Percentiles rank a stretch among this genome's conserved stretches.
Evolutionary conservation across 2,888 invertebrate species (phyloP).

Genomic region (Chironomus riparius): DNA sequence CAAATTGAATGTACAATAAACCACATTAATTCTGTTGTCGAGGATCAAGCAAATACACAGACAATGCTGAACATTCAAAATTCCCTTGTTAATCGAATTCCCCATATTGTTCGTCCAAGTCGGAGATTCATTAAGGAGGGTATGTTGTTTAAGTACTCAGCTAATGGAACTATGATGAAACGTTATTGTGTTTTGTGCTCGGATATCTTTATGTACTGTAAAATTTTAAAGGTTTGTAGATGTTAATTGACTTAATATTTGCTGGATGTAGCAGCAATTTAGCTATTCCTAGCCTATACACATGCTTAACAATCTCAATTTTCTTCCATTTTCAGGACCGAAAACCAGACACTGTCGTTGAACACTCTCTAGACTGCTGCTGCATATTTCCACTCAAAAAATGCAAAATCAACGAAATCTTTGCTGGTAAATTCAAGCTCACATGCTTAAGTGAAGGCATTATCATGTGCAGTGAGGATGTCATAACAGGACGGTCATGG

Average conservation of each 20-base stretch:
- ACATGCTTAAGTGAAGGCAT: slow-evolving; percentile 50
- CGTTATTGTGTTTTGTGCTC: slow-evolving; percentile 62
- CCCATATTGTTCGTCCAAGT: slow-evolving; percentile 55
- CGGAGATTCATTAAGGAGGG: slow-evolving; percentile 62
- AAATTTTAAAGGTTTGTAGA: slow-evolving; percentile 44
- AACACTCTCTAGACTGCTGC: slow-evolving; percentile 53
- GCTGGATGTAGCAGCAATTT: too few species aligned
- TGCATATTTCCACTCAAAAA: slow-evolving; percentile 62
- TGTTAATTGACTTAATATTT: too few species aligned
- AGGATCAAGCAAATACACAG: slow-evolving; percentile 63
- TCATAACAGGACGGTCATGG: slow-evolving; percentile 49
- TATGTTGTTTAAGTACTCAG: slow-evolving; percentile 49
- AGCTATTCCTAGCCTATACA: too few species aligned
- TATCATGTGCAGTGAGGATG: slow-evolving; percentile 48
- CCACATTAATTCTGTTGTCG: slow-evolving; percentile 63
- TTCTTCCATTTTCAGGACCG: slow-evolving; percentile 33
- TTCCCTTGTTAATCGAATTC: slow-evolving; percentile 50
- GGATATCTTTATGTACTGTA: slow-evolving; percentile 66
- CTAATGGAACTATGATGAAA: slow-evolving; percentile 44
- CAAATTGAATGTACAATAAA: slow-evolving; percentile 58
- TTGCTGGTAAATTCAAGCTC: slow-evolving; percentile 51
- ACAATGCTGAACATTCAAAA: slow-evolving; percentile 58
- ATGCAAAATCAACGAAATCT: slow-evolving; percentile 53
- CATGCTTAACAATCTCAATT: too few species aligned
- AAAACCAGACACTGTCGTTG: slow-evolving; percentile 44